Evolutionary conservation across 1,140 invertebrate genomes (phyloP).

Genomic region (Drosophila neocordata): DNA sequence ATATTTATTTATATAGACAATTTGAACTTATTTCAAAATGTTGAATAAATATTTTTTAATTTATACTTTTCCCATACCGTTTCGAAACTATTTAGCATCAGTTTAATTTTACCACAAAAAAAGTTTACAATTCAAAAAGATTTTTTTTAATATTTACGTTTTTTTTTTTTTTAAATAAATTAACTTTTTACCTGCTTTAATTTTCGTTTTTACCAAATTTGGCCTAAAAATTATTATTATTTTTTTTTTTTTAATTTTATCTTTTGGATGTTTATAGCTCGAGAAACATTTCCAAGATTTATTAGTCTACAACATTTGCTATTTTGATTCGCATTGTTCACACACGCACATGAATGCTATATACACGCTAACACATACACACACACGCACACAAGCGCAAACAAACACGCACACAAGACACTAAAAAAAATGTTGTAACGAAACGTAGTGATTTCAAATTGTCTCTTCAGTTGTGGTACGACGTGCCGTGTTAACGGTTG

Average conservation of each 20-base stretch:
- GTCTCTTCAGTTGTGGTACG: background rate
- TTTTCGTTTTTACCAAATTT: background rate
- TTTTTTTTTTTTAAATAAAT: no score
- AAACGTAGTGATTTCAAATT: background rate
- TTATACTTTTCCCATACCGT: no score
- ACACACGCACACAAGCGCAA: background rate
- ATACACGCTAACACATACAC: background rate
- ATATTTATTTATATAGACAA: no score
- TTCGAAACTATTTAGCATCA: no score
- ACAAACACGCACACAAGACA: slow-evolving; percentile 4
- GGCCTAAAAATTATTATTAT: background rate
- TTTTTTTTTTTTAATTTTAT: background rate
- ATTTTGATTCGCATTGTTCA: slow-evolving; percentile 2
- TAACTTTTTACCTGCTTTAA: background rate
- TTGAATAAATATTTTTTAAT: no score
- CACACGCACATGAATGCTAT: background rate
- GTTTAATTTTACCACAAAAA: no score
- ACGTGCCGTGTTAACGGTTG: slow-evolving; percentile 1
- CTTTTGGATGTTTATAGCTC: background rate
- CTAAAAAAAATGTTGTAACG: slow-evolving; percentile 15
- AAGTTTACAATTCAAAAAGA: no score
- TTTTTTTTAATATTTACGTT: no score
- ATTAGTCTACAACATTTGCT: background rate
- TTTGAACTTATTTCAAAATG: no score
- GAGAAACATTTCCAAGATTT: background rate